phyloP scores from a whole-genome alignment of 2,113 vertebrate species.

The Pitta sordida region DNA sequence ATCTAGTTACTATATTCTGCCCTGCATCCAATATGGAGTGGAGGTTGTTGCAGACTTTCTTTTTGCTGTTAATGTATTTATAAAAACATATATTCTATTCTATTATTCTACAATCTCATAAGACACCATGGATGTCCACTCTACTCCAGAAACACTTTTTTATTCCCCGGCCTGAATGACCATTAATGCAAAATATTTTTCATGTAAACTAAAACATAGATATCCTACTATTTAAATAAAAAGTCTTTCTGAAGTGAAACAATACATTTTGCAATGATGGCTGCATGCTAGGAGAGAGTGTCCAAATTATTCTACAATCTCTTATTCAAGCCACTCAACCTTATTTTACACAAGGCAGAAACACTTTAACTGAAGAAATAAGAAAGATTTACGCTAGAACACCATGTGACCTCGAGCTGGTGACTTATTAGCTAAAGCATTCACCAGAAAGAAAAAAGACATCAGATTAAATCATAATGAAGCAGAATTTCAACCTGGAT shows the following conservation, averaged over 20 bases:
- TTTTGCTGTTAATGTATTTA: too few relatives aligned
- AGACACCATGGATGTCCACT: not conserved
- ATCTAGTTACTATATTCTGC: too few relatives aligned
- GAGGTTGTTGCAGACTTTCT: too few relatives aligned
- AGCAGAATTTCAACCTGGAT: not conserved
- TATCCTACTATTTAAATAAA: not conserved
- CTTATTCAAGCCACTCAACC: slow-evolving; percentile 10
- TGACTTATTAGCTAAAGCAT: slow-evolving; percentile 4
- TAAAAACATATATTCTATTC: not conserved
- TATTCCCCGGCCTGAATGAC: not conserved
- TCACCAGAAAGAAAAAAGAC: slow-evolving; percentile 21
- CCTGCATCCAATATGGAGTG: too few relatives aligned
- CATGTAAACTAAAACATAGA: not conserved
- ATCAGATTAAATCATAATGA: not conserved
- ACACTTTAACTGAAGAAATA: not conserved
- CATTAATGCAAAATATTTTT: not conserved
- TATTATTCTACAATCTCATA: not conserved
- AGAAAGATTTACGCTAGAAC: slow-evolving; percentile 35
- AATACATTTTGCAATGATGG: not conserved
- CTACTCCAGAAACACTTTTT: not conserved
- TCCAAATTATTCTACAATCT: not conserved
- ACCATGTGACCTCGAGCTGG: not conserved
- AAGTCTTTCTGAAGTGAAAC: not conserved
- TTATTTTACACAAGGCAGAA: slow-evolving; percentile 29
- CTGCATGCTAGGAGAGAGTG: not conserved